Evolutionary conservation across 2,888 invertebrate species (phyloP).

Genomic region (Drosophila melanosoma): DNA sequence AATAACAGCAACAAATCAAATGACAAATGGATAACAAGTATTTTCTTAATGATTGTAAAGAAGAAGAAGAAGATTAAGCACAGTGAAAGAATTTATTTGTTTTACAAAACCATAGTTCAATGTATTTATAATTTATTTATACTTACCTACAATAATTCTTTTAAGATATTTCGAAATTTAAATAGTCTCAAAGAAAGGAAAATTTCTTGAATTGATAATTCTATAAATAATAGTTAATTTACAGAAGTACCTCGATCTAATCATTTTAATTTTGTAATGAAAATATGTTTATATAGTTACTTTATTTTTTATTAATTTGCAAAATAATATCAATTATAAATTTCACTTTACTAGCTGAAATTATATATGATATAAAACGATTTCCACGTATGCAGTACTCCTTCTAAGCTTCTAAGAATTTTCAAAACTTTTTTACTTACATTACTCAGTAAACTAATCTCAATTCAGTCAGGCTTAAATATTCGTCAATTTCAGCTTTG

Average conservation of each 20-base stretch:
- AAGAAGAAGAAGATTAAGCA: neutral
- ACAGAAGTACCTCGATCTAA: too few relatives aligned
- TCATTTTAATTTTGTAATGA: too few relatives aligned
- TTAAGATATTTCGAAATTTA: neutral
- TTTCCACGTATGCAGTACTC: neutral
- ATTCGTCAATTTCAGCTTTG: constrained; percentile 12
- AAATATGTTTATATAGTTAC: neutral
- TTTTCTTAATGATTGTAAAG: neutral
- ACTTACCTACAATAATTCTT: neutral
- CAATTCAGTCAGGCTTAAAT: constrained; percentile 25
- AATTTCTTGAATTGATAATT: neutral
- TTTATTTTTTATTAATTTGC: too few relatives aligned
- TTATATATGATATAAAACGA: neutral
- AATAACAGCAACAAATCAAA: neutral
- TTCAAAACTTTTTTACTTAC: neutral
- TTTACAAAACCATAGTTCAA: too few relatives aligned
- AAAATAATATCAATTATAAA: neutral
- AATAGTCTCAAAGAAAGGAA: neutral
- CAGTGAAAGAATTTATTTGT: neutral
- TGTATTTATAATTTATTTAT: neutral
- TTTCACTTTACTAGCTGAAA: neutral
- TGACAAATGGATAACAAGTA: neutral
- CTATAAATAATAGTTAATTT: too few relatives aligned
- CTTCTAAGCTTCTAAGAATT: neutral
- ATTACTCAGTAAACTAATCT: constrained; percentile 10